Evolutionary conservation across 2,797 vertebrate species (phyloP).

Genomic region (Melanotaenia pygmaea): DNA sequence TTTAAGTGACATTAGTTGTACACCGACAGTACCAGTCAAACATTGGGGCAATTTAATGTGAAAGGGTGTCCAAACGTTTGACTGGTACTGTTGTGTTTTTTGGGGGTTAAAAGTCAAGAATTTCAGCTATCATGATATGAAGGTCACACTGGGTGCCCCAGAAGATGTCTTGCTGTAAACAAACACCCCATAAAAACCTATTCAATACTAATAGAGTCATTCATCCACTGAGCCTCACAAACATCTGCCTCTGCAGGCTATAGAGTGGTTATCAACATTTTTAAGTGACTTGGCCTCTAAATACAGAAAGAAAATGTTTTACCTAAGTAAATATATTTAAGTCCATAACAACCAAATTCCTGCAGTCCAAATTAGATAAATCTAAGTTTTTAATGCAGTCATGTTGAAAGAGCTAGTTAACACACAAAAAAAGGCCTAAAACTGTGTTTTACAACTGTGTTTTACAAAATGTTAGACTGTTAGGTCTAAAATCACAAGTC

Average conservation of each 20-base stretch:
- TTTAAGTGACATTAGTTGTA: background rate
- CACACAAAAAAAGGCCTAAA: too few relatives aligned
- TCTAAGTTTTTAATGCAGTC: too few relatives aligned
- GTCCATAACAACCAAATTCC: background rate
- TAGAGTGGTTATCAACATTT: constrained; percentile 58
- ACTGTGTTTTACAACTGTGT: too few relatives aligned
- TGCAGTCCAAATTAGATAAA: too few relatives aligned
- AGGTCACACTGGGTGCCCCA: constrained; percentile 35
- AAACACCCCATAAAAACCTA: constrained; percentile 50
- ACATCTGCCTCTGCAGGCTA: constrained; percentile 40
- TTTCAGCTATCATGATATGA: constrained; percentile 16
- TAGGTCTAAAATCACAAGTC: too few relatives aligned
- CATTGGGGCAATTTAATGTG: too few relatives aligned
- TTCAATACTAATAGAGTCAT: constrained; percentile 52
- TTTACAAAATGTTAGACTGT: too few relatives aligned
- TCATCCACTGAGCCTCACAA: constrained; percentile 38
- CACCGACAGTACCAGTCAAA: background rate
- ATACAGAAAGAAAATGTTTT: background rate
- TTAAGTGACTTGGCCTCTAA: constrained; percentile 32
- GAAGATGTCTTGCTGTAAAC: constrained; percentile 36
- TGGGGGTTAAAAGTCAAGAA: constrained; percentile 16
- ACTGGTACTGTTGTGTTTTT: background rate
- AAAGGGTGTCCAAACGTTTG: too few relatives aligned
- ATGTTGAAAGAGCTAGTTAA: too few relatives aligned
- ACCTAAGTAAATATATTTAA: background rate